phyloP scores from a whole-genome alignment of 2,797 vertebrate genomes.

The Lateolabrax maculatus region DNA sequence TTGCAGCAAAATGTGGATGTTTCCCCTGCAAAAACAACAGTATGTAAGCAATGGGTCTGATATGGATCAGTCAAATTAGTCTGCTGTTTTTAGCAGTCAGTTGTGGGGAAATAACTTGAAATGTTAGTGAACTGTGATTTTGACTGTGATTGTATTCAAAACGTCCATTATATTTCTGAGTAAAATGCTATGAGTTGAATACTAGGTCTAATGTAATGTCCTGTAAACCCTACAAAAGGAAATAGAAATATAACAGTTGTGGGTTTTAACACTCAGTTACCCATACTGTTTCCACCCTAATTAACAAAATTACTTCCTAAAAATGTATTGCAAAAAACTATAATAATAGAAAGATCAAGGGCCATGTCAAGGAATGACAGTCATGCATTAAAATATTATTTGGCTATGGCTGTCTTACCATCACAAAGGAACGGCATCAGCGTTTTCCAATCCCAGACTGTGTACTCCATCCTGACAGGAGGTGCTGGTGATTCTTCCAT shows the following conservation, averaged over 20 bases:
- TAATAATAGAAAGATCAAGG: not conserved
- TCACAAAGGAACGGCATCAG: not conserved
- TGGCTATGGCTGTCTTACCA: constrained; percentile 20
- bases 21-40: constrained; percentile 32
- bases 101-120: not conserved
- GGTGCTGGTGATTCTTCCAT: not conserved
- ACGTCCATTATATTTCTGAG: not conserved
- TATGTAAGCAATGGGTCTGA: constrained; percentile 12
- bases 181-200: not conserved
- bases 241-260: not conserved
- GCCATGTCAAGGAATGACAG: not conserved
- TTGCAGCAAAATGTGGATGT: constrained; percentile 11
- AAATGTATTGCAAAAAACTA: not conserved
- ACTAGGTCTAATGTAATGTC: not conserved
- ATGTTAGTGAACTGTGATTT: not conserved
- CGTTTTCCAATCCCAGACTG: not conserved
- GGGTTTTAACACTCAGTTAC: not conserved
- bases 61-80: not conserved
- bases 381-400: not conserved
- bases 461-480: not conserved
- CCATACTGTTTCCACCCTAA: not conserved
- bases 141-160: not conserved
- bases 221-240: too few species aligned
- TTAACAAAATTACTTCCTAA: not conserved
- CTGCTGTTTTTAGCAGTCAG: not conserved